Evolutionary conservation across 2,797 vertebrate species (phyloP).

Genomic region (Arvicola amphibius): DNA sequence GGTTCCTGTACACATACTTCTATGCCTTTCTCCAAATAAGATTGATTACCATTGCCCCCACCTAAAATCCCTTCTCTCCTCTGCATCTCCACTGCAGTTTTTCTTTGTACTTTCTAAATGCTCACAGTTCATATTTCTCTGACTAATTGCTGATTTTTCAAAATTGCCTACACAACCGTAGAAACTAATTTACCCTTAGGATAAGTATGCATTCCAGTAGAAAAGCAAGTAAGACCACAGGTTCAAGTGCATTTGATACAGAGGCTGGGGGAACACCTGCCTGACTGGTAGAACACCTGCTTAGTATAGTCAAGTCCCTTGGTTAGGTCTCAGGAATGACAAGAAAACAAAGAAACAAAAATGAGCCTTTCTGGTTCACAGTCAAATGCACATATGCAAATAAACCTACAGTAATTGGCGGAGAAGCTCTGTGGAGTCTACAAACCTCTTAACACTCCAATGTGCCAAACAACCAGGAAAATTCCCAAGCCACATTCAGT

Average conservation of each 20-base stretch:
- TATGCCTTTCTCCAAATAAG: neutral
- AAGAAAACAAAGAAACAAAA: neutral
- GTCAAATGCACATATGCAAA: neutral
- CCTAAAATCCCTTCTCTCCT: neutral
- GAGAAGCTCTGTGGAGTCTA: neutral
- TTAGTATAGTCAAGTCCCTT: neutral
- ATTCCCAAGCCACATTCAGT: neutral
- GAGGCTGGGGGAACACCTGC: neutral
- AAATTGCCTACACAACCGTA: neutral
- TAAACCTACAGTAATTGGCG: neutral
- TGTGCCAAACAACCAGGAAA: neutral
- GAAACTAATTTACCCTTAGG: neutral
- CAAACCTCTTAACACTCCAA: neutral
- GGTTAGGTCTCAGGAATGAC: neutral
- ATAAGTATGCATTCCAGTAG: neutral
- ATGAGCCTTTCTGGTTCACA: neutral
- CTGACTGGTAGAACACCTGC: neutral
- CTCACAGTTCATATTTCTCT: neutral
- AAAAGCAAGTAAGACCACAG: neutral
- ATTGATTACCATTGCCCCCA: neutral
- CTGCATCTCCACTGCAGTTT: neutral
- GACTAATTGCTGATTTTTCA: neutral
- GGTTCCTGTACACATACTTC: neutral
- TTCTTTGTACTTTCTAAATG: neutral
- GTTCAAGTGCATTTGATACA: neutral